Evolutionary conservation across 2,113 vertebrate genomes (phyloP).

Genomic region (Osmerus mordax): DNA sequence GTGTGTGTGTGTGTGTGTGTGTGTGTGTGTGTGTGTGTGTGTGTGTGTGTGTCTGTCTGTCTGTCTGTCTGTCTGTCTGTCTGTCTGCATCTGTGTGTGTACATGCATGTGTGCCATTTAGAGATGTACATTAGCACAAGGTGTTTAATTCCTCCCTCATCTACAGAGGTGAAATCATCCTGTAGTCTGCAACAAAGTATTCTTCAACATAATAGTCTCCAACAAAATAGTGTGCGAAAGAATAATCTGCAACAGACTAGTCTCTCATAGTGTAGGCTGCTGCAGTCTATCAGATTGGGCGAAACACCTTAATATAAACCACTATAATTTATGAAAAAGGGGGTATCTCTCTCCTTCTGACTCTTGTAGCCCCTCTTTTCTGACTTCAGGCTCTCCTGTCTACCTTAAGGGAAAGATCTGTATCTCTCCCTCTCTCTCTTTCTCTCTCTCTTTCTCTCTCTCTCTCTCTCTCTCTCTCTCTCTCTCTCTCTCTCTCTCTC

Average conservation of each 20-base stretch:
- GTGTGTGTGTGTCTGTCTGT: neutral
- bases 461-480: constrained; percentile 20
- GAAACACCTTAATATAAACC: too few relatives aligned
- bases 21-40: neutral
- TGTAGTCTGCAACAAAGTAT: constrained; percentile 19
- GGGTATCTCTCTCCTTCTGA: neutral
- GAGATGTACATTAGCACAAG: constrained; percentile 30
- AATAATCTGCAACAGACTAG: too few relatives aligned
- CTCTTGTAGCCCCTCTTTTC: constrained; percentile 4
- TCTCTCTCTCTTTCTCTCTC: neutral
- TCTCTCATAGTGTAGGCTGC: too few relatives aligned
- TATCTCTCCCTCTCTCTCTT: neutral
- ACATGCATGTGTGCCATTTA: constrained; percentile 8
- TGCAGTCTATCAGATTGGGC: too few relatives aligned
- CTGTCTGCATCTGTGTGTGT: neutral
- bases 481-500: constrained; percentile 2
- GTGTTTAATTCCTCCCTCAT: constrained; percentile 35
- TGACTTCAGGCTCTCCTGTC: neutral
- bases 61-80: too few relatives aligned
- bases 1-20: neutral
- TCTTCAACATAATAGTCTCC: neutral
- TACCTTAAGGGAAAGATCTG: constrained; percentile 45
- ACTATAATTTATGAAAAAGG: too few relatives aligned
- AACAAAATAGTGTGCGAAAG: too few relatives aligned
- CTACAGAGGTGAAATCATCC: constrained; percentile 48